These are phyloP conservation scores for Pelochelys cantorii DNA, from an alignment of 2,797 vertebrate species.

Conservation along the genomic window DNA sequence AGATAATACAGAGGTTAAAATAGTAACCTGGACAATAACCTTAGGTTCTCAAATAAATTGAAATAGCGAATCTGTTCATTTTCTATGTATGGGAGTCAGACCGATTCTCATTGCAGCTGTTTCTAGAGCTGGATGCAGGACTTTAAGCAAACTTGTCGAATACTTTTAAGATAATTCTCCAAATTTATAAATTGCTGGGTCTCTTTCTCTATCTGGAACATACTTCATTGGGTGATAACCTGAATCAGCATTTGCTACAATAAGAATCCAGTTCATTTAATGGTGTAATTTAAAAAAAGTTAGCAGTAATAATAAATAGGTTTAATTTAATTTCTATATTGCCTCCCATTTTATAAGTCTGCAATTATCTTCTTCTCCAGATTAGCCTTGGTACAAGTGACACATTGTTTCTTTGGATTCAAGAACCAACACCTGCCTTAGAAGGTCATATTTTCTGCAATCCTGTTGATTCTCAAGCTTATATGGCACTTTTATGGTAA, in stretches of 20 bases:
- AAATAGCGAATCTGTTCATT: conserved; percentile 12
- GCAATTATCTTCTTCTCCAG: conserved; percentile 76
- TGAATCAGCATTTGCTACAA: conserved; percentile 43
- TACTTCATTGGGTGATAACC: conserved; percentile 29
- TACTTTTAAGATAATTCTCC: not conserved
- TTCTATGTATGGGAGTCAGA: not conserved
- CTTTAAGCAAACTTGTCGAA: conserved; percentile 55
- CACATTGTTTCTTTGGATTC: conserved; percentile 93
- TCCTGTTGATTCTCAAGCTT: conserved; percentile 85
- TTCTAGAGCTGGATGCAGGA: conserved; percentile 40
- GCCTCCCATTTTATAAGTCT: conserved; percentile 67
- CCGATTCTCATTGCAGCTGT: conserved; percentile 11
- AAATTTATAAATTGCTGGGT: conserved; percentile 30
- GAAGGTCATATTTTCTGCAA: conserved; percentile 97
- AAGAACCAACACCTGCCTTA: conserved; percentile 86
- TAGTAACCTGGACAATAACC: not conserved
- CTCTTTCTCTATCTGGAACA: conserved; percentile 31
- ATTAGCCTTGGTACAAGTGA: conserved; percentile 97
- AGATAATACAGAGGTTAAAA: not conserved
- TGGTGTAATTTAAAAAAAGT: conserved; percentile 75
- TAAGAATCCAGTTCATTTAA: conserved; percentile 69
- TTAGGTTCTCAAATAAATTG: not conserved
- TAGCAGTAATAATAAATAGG: conserved; percentile 73
- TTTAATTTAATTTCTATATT: conserved; percentile 78
- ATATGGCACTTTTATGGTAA: conserved; percentile 96